Evolutionary conservation across 37 sponge, comb jelly and placozoan genomes (phyloP), one percentile per base, ranked within the genome.

Genomic region (Cliona cf. orientalis): DNA sequence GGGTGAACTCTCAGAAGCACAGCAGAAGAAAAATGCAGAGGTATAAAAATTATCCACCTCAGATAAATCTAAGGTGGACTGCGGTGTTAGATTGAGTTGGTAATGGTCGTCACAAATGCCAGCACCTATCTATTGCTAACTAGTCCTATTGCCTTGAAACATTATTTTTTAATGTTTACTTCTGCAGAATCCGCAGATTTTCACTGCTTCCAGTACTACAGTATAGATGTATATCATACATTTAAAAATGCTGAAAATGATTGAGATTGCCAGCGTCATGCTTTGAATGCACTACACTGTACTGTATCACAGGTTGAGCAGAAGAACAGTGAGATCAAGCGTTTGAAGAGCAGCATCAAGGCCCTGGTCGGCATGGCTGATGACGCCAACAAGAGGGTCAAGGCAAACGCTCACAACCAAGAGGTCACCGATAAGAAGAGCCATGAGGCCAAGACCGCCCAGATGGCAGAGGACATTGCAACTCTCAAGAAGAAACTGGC

Each of bases 381-480:
- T 38, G 96, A 95, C 66, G 66, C 76, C 0, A 85, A 95, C 26
- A 66, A 80, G 44, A 80, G 85, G 45, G 81, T 87, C 19, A 76
- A 80, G 17, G 69, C 72, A 33, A 95, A 97, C 28, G 75, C 96
- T 0, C 2, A 31, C 29, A 95, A 92, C 32, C 95, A 90, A 68
- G 72, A 87, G 72, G 58, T 35, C 19, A 29, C 40, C 21, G 87
- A 86, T 65, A 34, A 78, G 45, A 76, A 66, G 0, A 44, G 46
- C 2, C 80, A 86, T n/a, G 81, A 90, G 6, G 60, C 55, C 29
- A 84, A 46, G 33, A 38, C 70, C 29, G 63, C 29, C 0, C 62
- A 83, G 56, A 73, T 95, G 53, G 42, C 78, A 39, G 88, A 90
- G 38, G 86, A 89, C 17, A 84, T 92, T n/a, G 80, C 75, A 9